These are phyloP conservation scores for Deladenus siricidicola DNA, from an alignment of 2,888 invertebrate genomes.

Conservation along the genomic window DNA sequence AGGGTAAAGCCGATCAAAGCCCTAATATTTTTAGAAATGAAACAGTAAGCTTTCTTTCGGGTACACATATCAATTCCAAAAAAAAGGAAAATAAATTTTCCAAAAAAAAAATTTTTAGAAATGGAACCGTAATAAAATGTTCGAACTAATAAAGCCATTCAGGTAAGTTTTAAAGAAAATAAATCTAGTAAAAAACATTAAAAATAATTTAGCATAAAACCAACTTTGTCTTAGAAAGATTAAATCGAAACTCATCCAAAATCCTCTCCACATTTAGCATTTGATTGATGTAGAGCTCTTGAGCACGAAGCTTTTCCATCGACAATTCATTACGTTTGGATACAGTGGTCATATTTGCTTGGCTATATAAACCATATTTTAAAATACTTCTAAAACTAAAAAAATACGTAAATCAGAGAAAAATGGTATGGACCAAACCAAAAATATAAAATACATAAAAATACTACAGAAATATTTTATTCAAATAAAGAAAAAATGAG, in stretches of 20 bases:
- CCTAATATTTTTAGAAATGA: slow-evolving; percentile 9
- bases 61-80: slow-evolving; percentile 7
- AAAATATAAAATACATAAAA: no score
- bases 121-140: no score
- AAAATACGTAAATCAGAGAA: no score
- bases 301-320: slow-evolving; percentile 12
- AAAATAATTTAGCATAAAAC: background rate
- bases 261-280: slow-evolving; percentile 19
- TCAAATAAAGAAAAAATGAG: no score
- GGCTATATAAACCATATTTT: no score
- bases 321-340: slow-evolving; percentile 16
- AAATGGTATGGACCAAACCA: no score
- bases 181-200: background rate
- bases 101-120: no score
- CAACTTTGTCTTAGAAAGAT: slow-evolving; percentile 29
- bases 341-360: no score
- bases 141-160: background rate
- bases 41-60: no score
- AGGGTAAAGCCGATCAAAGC: slow-evolving; percentile 21
- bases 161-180: background rate
- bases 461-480: no score
- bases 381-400: no score
- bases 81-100: no score
- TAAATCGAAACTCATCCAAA: slow-evolving; percentile 20
- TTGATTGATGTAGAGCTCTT: slow-evolving; percentile 19